These are phyloP conservation scores for Colistium nudipinnis DNA, from an alignment of 2,113 vertebrate genomes.

Conservation along the genomic window DNA sequence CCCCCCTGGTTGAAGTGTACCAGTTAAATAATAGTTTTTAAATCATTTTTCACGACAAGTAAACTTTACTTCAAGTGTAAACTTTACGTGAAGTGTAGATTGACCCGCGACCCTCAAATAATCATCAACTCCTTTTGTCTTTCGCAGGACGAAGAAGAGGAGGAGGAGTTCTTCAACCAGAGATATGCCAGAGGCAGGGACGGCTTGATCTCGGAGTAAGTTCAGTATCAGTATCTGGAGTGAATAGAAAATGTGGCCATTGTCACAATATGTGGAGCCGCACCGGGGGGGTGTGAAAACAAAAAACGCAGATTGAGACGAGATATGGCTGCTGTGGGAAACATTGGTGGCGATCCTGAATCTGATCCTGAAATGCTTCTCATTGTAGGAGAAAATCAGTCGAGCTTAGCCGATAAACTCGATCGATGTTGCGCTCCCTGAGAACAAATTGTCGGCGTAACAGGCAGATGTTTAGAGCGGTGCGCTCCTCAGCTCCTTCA, in stretches of 20 bases:
- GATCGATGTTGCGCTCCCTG: constrained; percentile 8
- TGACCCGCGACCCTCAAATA: background rate
- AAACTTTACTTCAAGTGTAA: background rate
- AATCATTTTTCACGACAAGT: no score
- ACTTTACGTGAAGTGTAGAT: background rate
- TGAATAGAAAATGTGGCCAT: no score
- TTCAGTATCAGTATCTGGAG: constrained; percentile 63
- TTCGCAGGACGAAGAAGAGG: constrained; percentile 94
- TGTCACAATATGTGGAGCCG: no score
- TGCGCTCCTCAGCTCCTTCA: constrained; percentile 20
- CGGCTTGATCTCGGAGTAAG: constrained; percentile 98
- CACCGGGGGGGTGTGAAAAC: no score
- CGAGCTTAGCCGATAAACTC: background rate
- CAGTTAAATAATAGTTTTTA: no score
- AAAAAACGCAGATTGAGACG: constrained; percentile 9
- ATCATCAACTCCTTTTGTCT: constrained; percentile 1
- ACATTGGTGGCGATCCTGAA: constrained; percentile 9
- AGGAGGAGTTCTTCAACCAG: constrained; percentile 97
- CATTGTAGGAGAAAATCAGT: background rate
- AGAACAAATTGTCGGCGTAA: constrained; percentile 28
- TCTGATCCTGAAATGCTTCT: background rate
- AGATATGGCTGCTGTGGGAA: constrained; percentile 25
- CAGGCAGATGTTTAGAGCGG: constrained; percentile 22
- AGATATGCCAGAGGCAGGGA: constrained; percentile 97
- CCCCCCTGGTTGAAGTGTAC: no score